Conservation (phyloP, 2,888 invertebrate genomes). For the Bhutanitis thaidina region DNA sequence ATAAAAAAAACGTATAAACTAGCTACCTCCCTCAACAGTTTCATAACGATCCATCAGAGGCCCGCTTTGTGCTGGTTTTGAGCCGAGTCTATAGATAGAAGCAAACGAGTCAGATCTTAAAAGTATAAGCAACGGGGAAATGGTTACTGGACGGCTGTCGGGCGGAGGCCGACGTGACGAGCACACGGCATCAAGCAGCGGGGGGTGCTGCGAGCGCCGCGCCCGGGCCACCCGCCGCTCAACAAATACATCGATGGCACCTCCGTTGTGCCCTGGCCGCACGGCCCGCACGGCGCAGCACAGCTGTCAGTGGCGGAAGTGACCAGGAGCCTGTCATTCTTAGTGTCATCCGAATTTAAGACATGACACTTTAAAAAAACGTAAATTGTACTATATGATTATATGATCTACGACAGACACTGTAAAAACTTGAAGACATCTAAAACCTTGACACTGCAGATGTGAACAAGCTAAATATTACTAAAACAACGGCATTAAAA, state of each 20-base stretch:
- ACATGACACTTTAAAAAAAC: no score
- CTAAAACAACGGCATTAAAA: constrained; percentile 3
- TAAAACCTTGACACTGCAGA: not conserved
- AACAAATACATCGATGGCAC: not conserved
- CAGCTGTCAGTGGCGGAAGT: no score
- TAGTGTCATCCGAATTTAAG: not conserved
- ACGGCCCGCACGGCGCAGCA: no score
- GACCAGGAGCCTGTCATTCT: no score
- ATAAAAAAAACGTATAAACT: constrained; percentile 29
- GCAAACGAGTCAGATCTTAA: constrained; percentile 44
- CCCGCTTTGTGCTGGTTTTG: constrained; percentile 43
- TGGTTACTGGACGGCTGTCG: constrained; percentile 65
- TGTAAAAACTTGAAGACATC: no score
- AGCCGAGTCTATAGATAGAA: constrained; percentile 27
- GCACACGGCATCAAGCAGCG: constrained; percentile 2
- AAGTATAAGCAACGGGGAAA: constrained; percentile 38
- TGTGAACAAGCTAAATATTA: not conserved
- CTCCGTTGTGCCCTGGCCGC: no score
- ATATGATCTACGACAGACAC: no score
- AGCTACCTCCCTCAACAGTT: constrained; percentile 59
- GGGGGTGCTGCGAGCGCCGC: not conserved
- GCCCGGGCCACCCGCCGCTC: not conserved
- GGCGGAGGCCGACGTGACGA: constrained; percentile 26
- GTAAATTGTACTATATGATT: no score
- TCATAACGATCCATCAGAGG: constrained; percentile 31